phyloP scores from a whole-genome alignment of 2,113 vertebrate genomes.

The Chaetodon auriga region DNA sequence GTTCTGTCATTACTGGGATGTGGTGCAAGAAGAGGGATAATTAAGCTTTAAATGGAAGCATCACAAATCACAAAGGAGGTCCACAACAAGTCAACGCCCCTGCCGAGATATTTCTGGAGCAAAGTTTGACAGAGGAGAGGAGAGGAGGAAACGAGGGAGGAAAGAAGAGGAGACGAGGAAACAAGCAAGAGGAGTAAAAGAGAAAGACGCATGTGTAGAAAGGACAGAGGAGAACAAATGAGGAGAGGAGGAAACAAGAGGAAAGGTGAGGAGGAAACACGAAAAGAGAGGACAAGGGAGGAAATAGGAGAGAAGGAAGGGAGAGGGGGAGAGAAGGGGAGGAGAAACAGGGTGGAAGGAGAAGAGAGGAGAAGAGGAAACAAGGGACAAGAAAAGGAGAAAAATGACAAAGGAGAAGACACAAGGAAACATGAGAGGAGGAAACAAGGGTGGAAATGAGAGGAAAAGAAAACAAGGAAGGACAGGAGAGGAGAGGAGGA shows the following conservation, averaged over 20 bases:
- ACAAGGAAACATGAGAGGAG: background rate
- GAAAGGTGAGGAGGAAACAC: background rate
- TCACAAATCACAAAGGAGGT: slow-evolving; percentile 32
- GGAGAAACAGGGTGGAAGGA: no score
- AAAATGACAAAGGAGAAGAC: background rate
- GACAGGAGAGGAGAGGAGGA: background rate
- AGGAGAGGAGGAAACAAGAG: background rate
- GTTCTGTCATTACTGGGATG: background rate
- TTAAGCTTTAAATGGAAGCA: slow-evolving; percentile 37
- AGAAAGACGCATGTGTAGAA: no score
- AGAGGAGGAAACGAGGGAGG: background rate
- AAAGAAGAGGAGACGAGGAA: background rate
- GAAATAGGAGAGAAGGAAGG: background rate
- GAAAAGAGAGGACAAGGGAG: background rate
- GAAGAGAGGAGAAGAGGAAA: background rate
- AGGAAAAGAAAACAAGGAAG: background rate
- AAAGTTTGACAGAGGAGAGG: background rate
- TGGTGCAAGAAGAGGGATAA: background rate
- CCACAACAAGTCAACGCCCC: slow-evolving; percentile 3
- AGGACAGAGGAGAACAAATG: no score
- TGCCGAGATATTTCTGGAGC: background rate
- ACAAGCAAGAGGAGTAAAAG: background rate
- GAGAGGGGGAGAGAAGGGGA: background rate
- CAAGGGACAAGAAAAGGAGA: background rate
- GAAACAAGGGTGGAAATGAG: background rate